Evolutionary conservation across 2,888 invertebrate genomes (phyloP).

Genomic region (Ligdia adustata): DNA sequence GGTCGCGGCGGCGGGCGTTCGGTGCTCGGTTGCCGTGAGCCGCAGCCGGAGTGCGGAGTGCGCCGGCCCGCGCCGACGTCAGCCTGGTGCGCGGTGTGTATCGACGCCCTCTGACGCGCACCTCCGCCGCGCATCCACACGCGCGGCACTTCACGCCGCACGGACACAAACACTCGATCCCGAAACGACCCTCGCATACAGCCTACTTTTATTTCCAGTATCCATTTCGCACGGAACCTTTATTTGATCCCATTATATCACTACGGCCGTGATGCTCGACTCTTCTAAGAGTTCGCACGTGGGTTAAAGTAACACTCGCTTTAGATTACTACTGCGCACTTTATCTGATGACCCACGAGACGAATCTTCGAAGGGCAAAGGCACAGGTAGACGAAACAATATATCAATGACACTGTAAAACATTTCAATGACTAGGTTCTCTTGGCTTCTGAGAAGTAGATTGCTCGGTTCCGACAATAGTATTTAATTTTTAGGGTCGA

Average conservation of each 20-base stretch:
- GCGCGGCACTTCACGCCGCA: constrained; percentile 61
- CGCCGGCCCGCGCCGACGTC: constrained; percentile 68
- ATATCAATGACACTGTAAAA: constrained; percentile 15
- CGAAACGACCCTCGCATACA: constrained; percentile 58
- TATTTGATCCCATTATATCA: constrained; percentile 54
- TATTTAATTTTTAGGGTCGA: constrained; percentile 19
- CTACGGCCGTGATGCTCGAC: constrained; percentile 46
- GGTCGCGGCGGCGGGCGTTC: constrained; percentile 52
- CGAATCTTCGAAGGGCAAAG: constrained; percentile 40
- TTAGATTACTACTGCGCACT: constrained; percentile 31
- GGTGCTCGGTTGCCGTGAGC: constrained; percentile 63
- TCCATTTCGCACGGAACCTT: constrained; percentile 57
- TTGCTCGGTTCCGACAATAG: constrained; percentile 18
- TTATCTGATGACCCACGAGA: constrained; percentile 40
- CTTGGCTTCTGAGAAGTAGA: constrained; percentile 1
- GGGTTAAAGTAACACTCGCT: constrained; percentile 40
- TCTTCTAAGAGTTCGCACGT: constrained; percentile 39
- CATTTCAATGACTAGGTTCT: constrained; percentile 5
- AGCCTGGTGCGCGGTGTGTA: constrained; percentile 71
- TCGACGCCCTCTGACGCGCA: constrained; percentile 57
- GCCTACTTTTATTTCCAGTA: constrained; percentile 58
- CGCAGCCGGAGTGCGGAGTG: constrained; percentile 59
- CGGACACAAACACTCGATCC: constrained; percentile 68
- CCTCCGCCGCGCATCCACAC: constrained; percentile 45
- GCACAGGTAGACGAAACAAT: constrained; percentile 32